Evolutionary conservation across 2,888 invertebrate species (phyloP).

Genomic region (Cistogaster globosa): DNA sequence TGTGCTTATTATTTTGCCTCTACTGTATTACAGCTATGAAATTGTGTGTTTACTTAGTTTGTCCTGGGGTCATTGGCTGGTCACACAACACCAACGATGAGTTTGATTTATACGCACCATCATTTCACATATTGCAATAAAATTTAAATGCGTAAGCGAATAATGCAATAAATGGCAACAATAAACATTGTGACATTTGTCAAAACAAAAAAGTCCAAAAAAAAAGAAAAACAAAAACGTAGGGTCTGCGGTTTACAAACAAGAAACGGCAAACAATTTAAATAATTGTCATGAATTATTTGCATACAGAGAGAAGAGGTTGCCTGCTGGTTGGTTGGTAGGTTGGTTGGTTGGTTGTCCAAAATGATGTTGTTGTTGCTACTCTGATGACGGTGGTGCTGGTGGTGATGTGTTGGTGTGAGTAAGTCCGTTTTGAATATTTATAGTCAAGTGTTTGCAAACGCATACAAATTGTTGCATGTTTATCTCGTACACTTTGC

Average conservation of each 20-base stretch:
- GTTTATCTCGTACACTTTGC: neutral
- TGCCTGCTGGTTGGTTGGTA: neutral
- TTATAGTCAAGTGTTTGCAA: constrained; percentile 31
- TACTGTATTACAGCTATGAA: neutral
- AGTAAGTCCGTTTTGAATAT: constrained; percentile 26
- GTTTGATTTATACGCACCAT: constrained; percentile 25
- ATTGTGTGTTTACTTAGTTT: neutral
- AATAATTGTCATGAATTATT: constrained; percentile 67
- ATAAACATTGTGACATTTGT: constrained; percentile 50
- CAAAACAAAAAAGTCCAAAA: constrained; percentile 36
- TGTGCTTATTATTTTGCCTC: neutral
- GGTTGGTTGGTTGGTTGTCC: neutral
- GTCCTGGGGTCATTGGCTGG: constrained; percentile 51
- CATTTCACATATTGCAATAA: constrained; percentile 8
- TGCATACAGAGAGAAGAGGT: constrained; percentile 34
- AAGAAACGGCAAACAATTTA: constrained; percentile 41
- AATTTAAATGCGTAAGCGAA: constrained; percentile 57
- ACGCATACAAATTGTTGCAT: constrained; percentile 35
- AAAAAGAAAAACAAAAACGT: constrained; percentile 11
- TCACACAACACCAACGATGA: constrained; percentile 17
- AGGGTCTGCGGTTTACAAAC: constrained; percentile 10
- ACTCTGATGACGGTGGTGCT: neutral
- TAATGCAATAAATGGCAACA: constrained; percentile 27
- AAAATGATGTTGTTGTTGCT: constrained; percentile 37
- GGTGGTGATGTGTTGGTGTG: constrained; percentile 25